These are phyloP conservation scores for Syrphus vitripennis DNA, from an alignment of 2,888 invertebrate species.

Conservation along the genomic window DNA sequence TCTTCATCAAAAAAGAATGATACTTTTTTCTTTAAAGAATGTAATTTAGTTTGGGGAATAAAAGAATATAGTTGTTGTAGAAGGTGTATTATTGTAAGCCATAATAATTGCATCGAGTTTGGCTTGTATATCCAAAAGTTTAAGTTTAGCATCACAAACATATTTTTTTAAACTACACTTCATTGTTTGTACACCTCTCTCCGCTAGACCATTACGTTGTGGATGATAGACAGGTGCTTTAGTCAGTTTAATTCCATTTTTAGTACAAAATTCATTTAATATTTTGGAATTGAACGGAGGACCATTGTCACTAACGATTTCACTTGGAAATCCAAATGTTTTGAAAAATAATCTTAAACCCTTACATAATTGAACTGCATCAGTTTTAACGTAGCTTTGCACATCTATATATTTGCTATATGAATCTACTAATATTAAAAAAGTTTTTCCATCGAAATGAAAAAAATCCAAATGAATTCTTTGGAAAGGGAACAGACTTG, in stretches of 20 bases:
- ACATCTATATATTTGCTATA: conserved; percentile 79
- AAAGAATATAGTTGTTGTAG: conserved; percentile 18
- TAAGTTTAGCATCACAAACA: conserved; percentile 27
- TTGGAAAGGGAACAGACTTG: conserved; percentile 22
- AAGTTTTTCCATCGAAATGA: too few relatives aligned
- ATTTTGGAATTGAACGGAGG: conserved; percentile 54
- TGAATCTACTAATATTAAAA: conserved; percentile 75
- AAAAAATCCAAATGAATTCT: conserved; percentile 54
- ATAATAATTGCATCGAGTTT: conserved; percentile 13
- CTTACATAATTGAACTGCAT: conserved; percentile 44
- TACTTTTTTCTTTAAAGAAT: conserved; percentile 12
- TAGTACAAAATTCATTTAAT: conserved; percentile 31
- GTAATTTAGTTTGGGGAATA: neutral
- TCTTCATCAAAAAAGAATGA: too few relatives aligned
- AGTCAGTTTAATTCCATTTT: conserved; percentile 58
- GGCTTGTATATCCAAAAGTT: conserved; percentile 17
- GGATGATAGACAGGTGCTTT: conserved; percentile 72
- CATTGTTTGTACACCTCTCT: conserved; percentile 68
- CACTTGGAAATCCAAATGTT: conserved; percentile 70
- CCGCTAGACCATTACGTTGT: conserved; percentile 70
- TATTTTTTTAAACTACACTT: conserved; percentile 69
- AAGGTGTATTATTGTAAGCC: conserved; percentile 5
- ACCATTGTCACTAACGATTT: conserved; percentile 72
- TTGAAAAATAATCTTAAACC: conserved; percentile 67
- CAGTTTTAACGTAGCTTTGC: conserved; percentile 59